These are phyloP conservation scores for Drosophila gunungcola DNA, from an alignment of 1,140 invertebrate genomes.

Conservation along the genomic window DNA sequence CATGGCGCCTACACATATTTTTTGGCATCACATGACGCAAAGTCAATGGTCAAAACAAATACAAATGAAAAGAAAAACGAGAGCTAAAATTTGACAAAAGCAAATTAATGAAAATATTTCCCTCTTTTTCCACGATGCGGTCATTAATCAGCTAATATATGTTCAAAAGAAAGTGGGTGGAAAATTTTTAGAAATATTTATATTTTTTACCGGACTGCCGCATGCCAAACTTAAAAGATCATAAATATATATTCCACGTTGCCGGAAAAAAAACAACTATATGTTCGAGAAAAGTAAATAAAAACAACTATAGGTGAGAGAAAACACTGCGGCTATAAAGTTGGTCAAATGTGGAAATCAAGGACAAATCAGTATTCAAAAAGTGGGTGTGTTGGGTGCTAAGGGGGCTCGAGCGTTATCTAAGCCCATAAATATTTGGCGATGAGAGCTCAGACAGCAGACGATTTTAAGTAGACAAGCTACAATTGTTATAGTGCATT, in stretches of 20 bases:
- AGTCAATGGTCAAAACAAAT: constrained; percentile 34
- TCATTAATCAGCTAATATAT: constrained; percentile 57
- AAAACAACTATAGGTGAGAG: constrained; percentile 2
- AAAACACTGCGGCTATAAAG: constrained; percentile 6
- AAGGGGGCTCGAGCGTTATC: constrained; percentile 50
- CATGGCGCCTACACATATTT: constrained; percentile 64
- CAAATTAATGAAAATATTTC: constrained; percentile 48
- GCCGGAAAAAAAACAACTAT: constrained; percentile 4
- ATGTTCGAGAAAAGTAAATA: constrained; percentile 17
- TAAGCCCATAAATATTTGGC: constrained; percentile 12
- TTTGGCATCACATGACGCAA: constrained; percentile 70
- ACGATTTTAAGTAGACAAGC: constrained; percentile 11
- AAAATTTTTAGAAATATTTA: constrained; percentile 52
- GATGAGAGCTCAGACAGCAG: constrained; percentile 13
- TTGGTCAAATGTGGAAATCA: constrained; percentile 42
- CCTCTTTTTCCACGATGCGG: constrained; percentile 35
- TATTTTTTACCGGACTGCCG: constrained; percentile 41
- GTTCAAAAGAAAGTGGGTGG: constrained; percentile 40
- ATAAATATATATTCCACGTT: constrained; percentile 21
- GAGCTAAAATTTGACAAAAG: constrained; percentile 14
- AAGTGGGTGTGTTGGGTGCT: constrained; percentile 30
- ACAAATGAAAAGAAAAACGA: constrained; percentile 1
- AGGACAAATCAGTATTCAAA: constrained; percentile 17
- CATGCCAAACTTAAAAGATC: constrained; percentile 35
- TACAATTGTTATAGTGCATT: background rate